A percentile compares a stretch with the other conserved stretches of the same genome.
Evolutionary conservation across 2,797 vertebrate species (phyloP).

Genomic region (Paratrypauchen microcephalus): DNA sequence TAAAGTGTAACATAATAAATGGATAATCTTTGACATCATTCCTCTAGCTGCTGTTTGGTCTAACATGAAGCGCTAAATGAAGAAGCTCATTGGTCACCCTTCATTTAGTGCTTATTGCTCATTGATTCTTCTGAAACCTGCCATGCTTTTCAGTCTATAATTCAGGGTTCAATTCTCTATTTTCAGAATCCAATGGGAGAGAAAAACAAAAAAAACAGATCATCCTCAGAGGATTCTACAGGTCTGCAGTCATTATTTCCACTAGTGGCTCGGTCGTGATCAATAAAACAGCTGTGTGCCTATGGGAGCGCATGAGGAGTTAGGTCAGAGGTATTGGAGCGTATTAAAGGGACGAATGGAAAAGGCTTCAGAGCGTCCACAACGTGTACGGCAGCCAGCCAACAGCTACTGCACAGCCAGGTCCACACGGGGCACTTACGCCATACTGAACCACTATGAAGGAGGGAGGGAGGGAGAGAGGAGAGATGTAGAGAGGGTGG

Average conservation of each 20-base stretch:
- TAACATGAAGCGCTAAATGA: no score
- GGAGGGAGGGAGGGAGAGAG: background rate
- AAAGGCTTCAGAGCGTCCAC: constrained; percentile 44
- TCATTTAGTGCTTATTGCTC: no score
- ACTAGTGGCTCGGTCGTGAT: constrained; percentile 49
- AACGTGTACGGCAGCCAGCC: constrained; percentile 43
- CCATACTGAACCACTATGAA: no score
- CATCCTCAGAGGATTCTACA: constrained; percentile 38
- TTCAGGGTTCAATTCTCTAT: no score
- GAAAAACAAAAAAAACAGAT: constrained; percentile 1
- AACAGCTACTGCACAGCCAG: constrained; percentile 27
- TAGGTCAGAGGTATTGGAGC: constrained; percentile 12
- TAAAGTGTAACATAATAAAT: no score
- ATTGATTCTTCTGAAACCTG: no score
- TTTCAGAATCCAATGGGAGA: background rate
- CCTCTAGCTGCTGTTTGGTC: background rate
- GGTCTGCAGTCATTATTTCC: constrained; percentile 56
- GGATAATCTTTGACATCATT: background rate
- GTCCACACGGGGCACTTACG: background rate
- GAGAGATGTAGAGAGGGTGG: no score
- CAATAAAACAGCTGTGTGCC: constrained; percentile 42
- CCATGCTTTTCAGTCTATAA: background rate
- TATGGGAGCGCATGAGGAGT: constrained; percentile 15
- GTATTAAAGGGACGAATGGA: background rate
- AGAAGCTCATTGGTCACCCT: no score